Evolutionary conservation across 1,140 invertebrate genomes (phyloP).

Genomic region (Cylas formicarius): DNA sequence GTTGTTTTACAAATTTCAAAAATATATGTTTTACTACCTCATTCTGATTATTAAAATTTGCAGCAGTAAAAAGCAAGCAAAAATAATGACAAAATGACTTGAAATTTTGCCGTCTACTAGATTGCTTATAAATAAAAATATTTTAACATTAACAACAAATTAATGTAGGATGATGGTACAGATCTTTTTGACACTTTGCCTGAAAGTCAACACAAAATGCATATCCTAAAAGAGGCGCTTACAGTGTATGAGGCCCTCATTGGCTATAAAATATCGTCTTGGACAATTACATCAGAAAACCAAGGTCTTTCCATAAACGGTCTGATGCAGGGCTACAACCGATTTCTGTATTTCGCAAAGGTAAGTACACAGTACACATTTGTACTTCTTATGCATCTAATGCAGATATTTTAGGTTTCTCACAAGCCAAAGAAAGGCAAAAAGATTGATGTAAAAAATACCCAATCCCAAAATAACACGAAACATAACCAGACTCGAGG

Average conservation of each 20-base stretch:
- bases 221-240: constrained; percentile 42
- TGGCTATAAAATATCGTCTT: constrained; percentile 43
- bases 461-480: constrained; percentile 10
- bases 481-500: constrained; percentile 21
- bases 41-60: no score
- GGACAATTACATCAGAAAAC: constrained; percentile 36
- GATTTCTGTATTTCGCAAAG: constrained; percentile 44
- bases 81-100: no score
- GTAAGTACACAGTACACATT: constrained; percentile 26
- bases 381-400: constrained; percentile 3
- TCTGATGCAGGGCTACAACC: constrained; percentile 44
- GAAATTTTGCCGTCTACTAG: no score
- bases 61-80: no score
- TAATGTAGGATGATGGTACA: constrained; percentile 44
- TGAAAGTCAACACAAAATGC: constrained; percentile 44
- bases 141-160: no score
- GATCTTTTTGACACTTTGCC: constrained; percentile 43
- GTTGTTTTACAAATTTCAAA: no score
- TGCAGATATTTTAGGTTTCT: constrained; percentile 30
- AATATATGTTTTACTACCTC: no score
- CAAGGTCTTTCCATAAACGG: constrained; percentile 39
- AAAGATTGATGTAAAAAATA: constrained; percentile 33
- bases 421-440: constrained; percentile 42
- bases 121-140: no score
- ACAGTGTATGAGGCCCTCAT: constrained; percentile 48